Percentiles rank a stretch among this genome's conserved stretches.
These are phyloP conservation scores for Oxyscelio sp. DNA, from an alignment of 2,888 invertebrate species.

Conservation along the genomic window DNA sequence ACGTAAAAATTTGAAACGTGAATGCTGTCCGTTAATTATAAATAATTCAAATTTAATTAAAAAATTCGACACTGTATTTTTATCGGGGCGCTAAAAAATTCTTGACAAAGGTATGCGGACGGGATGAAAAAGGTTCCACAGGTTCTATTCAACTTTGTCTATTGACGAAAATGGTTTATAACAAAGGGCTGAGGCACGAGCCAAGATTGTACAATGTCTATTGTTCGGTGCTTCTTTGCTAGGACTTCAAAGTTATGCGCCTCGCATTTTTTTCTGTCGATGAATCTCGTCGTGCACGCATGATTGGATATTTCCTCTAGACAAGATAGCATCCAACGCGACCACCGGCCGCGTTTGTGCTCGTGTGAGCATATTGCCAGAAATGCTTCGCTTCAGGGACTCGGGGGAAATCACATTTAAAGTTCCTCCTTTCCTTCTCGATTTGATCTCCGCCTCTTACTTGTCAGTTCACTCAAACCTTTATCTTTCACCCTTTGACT, in stretches of 20 bases:
- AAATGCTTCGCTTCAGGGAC: constrained; percentile 87
- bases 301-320: constrained; percentile 85
- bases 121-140: neutral
- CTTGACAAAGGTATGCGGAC: neutral
- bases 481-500: constrained; percentile 75
- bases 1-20: too few species aligned
- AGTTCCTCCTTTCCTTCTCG: constrained; percentile 83
- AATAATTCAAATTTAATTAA: constrained; percentile 14
- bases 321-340: constrained; percentile 82
- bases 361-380: constrained; percentile 85
- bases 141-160: constrained; percentile 18
- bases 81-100: constrained; percentile 9
- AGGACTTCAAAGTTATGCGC: constrained; percentile 71
- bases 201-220: constrained; percentile 49
- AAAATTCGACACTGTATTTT: constrained; percentile 6
- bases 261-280: constrained; percentile 78
- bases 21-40: neutral
- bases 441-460: constrained; percentile 76
- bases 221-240: constrained; percentile 64
- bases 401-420: constrained; percentile 88
- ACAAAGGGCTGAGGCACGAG: constrained; percentile 36
- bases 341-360: constrained; percentile 78
- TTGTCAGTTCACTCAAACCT: constrained; percentile 73
- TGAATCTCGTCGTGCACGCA: constrained; percentile 86
- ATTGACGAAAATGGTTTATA: constrained; percentile 59